Evolutionary conservation across 2,113 vertebrate genomes (phyloP).

Genomic region (western clawed frog (Xenopus tropicalis)): UCB_Xtro_10.0 CM004445.2:29972001-29972500

Average conservation of each 20-base stretch:
- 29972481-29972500: too few relatives aligned
- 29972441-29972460: too few relatives aligned
- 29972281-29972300: constrained; percentile 26
- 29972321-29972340: background rate
- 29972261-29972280: constrained; percentile 33
- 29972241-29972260: constrained; percentile 44
- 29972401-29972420: too few relatives aligned
- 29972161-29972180: constrained; percentile 50
- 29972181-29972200: constrained; percentile 27
- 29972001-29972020: constrained; percentile 67
- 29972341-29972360: too few relatives aligned
- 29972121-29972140: constrained; percentile 60
- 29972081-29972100: constrained; percentile 57
- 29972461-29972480: too few relatives aligned
- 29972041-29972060: constrained; percentile 42
- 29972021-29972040: constrained; percentile 44
- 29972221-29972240: constrained; percentile 17
- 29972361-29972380: too few relatives aligned
- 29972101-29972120: constrained; percentile 59
- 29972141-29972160: constrained; percentile 56
- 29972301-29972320: constrained; percentile 7
- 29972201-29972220: constrained; percentile 30
- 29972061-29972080: constrained; percentile 34
- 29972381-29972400: too few relatives aligned
- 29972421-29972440: too few relatives aligned